Evolutionary conservation across 2,797 vertebrate genomes (phyloP).

Genomic region (Allobates femoralis): DNA sequence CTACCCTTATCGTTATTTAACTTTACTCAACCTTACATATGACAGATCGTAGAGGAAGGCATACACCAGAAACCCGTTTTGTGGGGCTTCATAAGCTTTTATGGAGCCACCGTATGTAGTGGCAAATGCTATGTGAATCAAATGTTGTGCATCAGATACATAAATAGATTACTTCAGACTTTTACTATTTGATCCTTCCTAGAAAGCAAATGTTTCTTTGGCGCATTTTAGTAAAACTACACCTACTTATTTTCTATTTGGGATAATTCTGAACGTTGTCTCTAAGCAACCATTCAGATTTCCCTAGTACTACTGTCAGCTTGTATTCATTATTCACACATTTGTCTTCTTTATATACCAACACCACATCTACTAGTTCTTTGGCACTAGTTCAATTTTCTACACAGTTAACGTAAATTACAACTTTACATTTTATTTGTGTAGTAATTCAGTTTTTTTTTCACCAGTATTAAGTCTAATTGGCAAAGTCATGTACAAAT

Average conservation of each 20-base stretch:
- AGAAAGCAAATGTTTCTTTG: slow-evolving; percentile 34
- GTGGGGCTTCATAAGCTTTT: too few species aligned
- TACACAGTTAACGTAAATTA: too few species aligned
- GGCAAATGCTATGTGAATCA: too few species aligned
- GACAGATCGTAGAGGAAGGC: too few species aligned
- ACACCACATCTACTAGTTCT: neutral
- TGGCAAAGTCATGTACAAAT: neutral
- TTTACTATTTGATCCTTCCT: neutral
- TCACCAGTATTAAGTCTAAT: neutral
- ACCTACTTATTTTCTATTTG: slow-evolving; percentile 26
- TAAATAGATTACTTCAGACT: too few species aligned
- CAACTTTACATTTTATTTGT: neutral
- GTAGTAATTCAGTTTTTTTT: neutral
- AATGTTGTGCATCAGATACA: too few species aligned
- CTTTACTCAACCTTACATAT: too few species aligned
- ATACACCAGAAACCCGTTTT: too few species aligned
- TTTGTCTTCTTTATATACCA: slow-evolving; percentile 12
- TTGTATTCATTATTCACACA: slow-evolving; percentile 3
- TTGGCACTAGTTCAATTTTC: neutral
- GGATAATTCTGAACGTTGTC: slow-evolving; percentile 42
- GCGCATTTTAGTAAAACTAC: slow-evolving; percentile 18
- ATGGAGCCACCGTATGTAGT: too few species aligned
- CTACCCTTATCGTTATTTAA: too few species aligned
- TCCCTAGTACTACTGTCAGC: slow-evolving; percentile 23
- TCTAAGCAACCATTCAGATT: slow-evolving; percentile 47